Base-by-base conservation (phyloP, 2,797 vertebrate genomes). In the Leuciscus waleckii region DNA sequence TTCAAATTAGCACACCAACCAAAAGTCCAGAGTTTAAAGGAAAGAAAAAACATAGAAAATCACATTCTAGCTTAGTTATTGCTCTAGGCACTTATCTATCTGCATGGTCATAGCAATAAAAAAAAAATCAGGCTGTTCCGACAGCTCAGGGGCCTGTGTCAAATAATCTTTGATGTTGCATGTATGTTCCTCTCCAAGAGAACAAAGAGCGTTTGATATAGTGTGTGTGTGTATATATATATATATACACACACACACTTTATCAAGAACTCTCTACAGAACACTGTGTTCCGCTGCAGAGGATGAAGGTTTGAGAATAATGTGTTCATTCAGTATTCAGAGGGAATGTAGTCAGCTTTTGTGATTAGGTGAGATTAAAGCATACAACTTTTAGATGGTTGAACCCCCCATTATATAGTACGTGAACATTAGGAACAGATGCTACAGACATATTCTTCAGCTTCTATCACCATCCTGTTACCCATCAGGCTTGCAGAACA, bases 81-180 rank as follows among this genome's bases (percentile, higher is more conserved):
- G 68, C 58, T 82, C 51, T 74, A 49, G 81, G 67, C 84, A 61
- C 39, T 79, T 63, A 81, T 65, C 39, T 67, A 74, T 41, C 68
- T 54, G 67, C 13, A n/a, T 65, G 74, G 65, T 32, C 70, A 82
- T 43, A 84, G 79, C 43, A 83, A 88, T 80, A 88, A 79, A 86
- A 84, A 84, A 43, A 37, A 83, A 63, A 89, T 56, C 82, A 83
- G 68, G 49, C 82, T 82, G 61, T 76, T 58, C 39, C 14, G 67
- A 75, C 56, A 80, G 74, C 69, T 54, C 51, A 63, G 49, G 37
- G 78, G 37, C 21, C 10, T 17, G 61, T 74, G 80, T 74, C 41
- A 85, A 76, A 82, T 80, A 79, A 73, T 73, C 39, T 83, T 82
- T 88, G 71, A 87, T 80, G 84, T 88, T 79, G 21, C 61, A 83